Evolutionary conservation across 2,888 invertebrate species (phyloP).

Genomic region (Linyphia triangularis): DNA sequence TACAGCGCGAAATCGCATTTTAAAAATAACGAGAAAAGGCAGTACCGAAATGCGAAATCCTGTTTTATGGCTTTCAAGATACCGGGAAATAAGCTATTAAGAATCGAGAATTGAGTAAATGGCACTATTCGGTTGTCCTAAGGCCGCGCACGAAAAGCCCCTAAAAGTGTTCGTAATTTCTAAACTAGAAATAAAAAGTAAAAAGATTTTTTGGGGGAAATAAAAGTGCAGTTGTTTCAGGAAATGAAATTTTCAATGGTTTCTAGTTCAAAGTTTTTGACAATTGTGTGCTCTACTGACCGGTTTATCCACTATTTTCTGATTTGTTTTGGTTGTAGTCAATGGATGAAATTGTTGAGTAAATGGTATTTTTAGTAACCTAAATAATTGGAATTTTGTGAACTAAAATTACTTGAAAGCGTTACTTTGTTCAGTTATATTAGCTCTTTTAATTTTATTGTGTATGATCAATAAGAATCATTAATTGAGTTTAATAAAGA

Average conservation of each 20-base stretch:
- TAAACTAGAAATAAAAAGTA: not conserved
- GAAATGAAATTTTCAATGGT: not conserved
- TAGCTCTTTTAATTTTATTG: no score
- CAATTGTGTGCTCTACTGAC: no score
- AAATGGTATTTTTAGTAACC: no score
- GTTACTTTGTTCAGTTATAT: no score
- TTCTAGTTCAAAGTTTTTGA: not conserved
- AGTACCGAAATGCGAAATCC: slow-evolving; percentile 20
- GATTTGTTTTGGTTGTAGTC: no score
- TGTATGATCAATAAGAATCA: no score
- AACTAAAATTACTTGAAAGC: no score
- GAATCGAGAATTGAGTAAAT: slow-evolving; percentile 38
- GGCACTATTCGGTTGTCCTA: not conserved
- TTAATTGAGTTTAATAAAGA: no score
- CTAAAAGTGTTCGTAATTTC: not conserved
- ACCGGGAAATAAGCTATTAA: slow-evolving; percentile 33
- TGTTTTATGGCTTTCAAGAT: slow-evolving; percentile 36
- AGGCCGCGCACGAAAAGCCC: not conserved
- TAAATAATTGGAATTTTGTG: no score
- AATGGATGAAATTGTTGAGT: no score
- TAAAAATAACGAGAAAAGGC: slow-evolving; percentile 15
- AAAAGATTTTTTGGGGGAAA: not conserved
- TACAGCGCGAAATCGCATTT: not conserved
- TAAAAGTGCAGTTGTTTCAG: slow-evolving; percentile 18
- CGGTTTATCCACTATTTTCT: no score